Conservation (phyloP, 2,113 vertebrate genomes). For the Taurulus bubalis region DNA sequence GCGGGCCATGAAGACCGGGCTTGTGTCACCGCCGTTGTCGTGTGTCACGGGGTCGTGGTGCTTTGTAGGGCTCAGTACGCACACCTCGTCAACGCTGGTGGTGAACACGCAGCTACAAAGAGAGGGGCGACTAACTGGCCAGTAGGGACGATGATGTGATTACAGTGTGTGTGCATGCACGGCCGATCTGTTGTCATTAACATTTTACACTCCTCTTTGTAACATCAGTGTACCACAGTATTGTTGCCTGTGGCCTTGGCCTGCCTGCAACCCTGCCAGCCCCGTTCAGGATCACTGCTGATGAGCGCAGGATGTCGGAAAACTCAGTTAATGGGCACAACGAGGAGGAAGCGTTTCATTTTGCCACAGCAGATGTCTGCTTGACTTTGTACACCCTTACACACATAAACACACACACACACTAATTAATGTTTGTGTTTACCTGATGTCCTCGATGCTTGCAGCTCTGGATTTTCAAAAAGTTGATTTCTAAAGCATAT, state of each 20-base stretch:
- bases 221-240: slow-evolving; percentile 46
- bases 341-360: slow-evolving; percentile 54
- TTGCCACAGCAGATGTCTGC: slow-evolving; percentile 60
- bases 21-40: slow-evolving; percentile 18
- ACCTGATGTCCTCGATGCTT: slow-evolving; percentile 57
- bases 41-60: slow-evolving; percentile 14
- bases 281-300: slow-evolving; percentile 63
- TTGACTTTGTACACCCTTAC: slow-evolving; percentile 42
- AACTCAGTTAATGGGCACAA: slow-evolving; percentile 59
- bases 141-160: slow-evolving; percentile 55
- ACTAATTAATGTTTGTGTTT: slow-evolving; percentile 63
- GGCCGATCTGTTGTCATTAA: slow-evolving; percentile 64
- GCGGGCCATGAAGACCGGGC: slow-evolving; percentile 9
- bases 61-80: slow-evolving; percentile 11
- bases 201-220: slow-evolving; percentile 70
- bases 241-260: slow-evolving; percentile 46
- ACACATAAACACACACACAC: slow-evolving; percentile 13
- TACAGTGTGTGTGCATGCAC: slow-evolving; percentile 61
- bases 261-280: slow-evolving; percentile 56
- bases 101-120: slow-evolving; percentile 3
- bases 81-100: slow-evolving; percentile 1
- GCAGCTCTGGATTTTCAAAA: slow-evolving; percentile 32
- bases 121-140: slow-evolving; percentile 38
- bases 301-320: slow-evolving; percentile 55
- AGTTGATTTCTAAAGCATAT: background rate